Evolutionary conservation across 2,797 vertebrate genomes (phyloP), one percentile per base, ranked within the genome.

Genomic region (Poeciliopsis paucimaculata): DNA sequence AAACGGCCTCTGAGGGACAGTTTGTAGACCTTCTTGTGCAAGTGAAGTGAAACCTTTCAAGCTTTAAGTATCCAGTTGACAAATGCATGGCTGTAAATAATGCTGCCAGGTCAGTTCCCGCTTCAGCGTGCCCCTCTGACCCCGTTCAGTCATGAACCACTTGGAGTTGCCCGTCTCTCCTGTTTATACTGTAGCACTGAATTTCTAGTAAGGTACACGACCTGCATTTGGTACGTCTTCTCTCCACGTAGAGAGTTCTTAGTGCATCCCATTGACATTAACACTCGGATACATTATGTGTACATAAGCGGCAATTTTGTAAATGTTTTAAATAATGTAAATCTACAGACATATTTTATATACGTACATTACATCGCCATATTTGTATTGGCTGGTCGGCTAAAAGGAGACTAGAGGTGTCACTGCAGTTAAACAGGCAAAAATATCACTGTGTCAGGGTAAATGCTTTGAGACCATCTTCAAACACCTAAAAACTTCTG

Each of bases 321-420:
- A 96, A 95, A 96, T 95, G 93, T 95, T 95, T 94, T 95, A 95
- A 94, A 96, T 94, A 95, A 85, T 95, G 91, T 95, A 96, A 93
- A 95, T 96, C 92, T 95, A 95, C 87, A 96, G 94, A 95, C 92
- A 94, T 96, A 96, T 96, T 96, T 96, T 96, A 85, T 96, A 96
- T 95, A 95, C 85, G 43, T 92, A 93, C 77, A 86, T 91, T 73
- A 89, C 92, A 91, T 95, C 89, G 93, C 92, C 94, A 94, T 95
- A 95, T 96, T 95, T 95, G 95, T 95, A 92, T 94, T 95, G 91
- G 92, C 89, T 4, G 84, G 86, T 46, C 72, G 82, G 84, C 85
- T 87, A 91, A 91, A 91, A 82, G 78, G 78, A 87, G 82, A 82
- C 86, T 76, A 73, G 62, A 86, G 81, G 76, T 86, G 81, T 84